A percentile compares a stretch with the other conserved stretches of the same genome.
phyloP scores from a whole-genome alignment of 2,888 invertebrate species.

The Drosophila fungiperda region DNA sequence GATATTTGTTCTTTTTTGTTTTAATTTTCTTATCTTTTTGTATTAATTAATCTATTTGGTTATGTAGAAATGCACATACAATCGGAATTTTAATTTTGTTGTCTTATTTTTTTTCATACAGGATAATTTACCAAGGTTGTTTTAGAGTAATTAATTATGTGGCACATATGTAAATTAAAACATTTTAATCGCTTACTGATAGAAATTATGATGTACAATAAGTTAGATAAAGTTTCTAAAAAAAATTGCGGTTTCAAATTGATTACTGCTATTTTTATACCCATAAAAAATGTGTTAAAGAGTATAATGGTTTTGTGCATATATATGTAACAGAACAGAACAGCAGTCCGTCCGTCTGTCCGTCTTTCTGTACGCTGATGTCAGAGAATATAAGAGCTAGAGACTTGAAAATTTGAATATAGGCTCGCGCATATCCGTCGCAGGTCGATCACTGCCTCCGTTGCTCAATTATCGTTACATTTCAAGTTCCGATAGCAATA shows the following conservation, averaged over 20 bases:
- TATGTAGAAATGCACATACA: not conserved
- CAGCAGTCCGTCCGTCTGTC: too few relatives aligned
- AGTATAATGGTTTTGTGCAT: too few relatives aligned
- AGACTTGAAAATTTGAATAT: too few relatives aligned
- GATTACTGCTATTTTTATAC: not conserved
- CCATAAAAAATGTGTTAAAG: too few relatives aligned
- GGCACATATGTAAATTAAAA: slow-evolving; percentile 21
- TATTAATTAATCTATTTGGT: not conserved
- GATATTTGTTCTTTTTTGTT: not conserved
- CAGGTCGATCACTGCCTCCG: too few relatives aligned
- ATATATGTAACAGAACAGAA: too few relatives aligned
- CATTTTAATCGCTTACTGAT: slow-evolving; percentile 21
- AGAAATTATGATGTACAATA: slow-evolving; percentile 10
- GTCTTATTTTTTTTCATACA: not conserved
- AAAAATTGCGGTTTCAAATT: not conserved
- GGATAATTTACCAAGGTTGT: not conserved
- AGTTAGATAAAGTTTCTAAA: not conserved
- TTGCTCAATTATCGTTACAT: too few relatives aligned
- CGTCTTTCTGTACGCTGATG: too few relatives aligned
- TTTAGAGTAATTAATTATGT: not conserved
- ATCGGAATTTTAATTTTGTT: not conserved
- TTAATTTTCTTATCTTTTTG: slow-evolving; percentile 4
- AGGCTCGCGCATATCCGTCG: too few relatives aligned
- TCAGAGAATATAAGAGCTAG: too few relatives aligned
- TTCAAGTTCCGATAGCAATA: too few relatives aligned